Base-by-base conservation (phyloP, 2,797 vertebrate genomes). In the Sebastes iracundus region DNA sequence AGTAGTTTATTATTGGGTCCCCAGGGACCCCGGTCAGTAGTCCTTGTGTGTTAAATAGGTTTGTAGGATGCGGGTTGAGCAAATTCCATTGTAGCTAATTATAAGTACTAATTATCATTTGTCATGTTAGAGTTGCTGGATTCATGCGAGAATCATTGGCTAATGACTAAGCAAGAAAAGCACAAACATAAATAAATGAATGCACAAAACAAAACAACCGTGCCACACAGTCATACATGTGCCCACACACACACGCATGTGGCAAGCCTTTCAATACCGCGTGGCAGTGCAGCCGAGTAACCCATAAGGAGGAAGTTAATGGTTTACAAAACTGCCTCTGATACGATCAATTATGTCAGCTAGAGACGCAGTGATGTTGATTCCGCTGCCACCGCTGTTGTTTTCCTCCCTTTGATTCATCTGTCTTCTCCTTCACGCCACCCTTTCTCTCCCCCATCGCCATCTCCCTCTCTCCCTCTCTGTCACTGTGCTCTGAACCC, bases 291-390 rank as follows among this genome's bases (percentile, higher is more conserved):
- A 77, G 77, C 63, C 3, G 27, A 76, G 60, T 22, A 82, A 76
- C 68, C 81, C 86, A 79, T 85, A 69, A 87, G 77, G 76, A 55
- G 20, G 38, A 32, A 77, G 83, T 82, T 88, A 92, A 92, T 90
- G 85, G 79, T 82, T 91, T 87, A 90, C 86, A 92, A 92, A 94
- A 91, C 85, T 86, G 90, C 71, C 84, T 78, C 60, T 91, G 91
- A 93, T 88, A 88, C 83, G 77, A 88, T 92, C 85, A 92, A 84
- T 93, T 91, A 92, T 86, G 89, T 93, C 92, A 90, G 85, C 76
- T 38, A 46, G 79, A 87, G 84, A 91, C 23, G 61, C 82, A 85
- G 71, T 85, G 89, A 93, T 91, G 86, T 59, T 87, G 83, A 92
- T 91, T 90, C 75, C 79, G 42, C 84, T 83, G 86, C 90, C 83